Percentiles rank a stretch among this genome's conserved stretches.
Conservation (phyloP, 1,140 invertebrate genomes). For the Drosophila suzukii region DNA sequence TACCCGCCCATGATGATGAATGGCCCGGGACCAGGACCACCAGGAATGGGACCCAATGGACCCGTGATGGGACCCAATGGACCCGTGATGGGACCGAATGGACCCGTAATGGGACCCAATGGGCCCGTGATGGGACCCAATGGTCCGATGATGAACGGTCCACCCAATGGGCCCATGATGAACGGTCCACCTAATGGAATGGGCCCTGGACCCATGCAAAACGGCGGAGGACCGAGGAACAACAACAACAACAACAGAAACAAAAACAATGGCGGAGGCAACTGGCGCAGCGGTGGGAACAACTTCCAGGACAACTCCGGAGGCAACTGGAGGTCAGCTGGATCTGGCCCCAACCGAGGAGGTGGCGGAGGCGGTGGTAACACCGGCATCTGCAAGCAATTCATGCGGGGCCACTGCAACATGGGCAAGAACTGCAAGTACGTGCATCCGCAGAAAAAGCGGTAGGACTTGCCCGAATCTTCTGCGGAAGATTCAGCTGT, state of each 20-base stretch:
- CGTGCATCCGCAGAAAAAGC: slow-evolving; percentile 89
- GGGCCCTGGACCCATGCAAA: slow-evolving; percentile 34
- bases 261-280: slow-evolving; percentile 66
- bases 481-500: slow-evolving; percentile 71
- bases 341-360: slow-evolving; percentile 67
- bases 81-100: slow-evolving; percentile 1
- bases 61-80: slow-evolving; percentile 58
- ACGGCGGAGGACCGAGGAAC: slow-evolving; percentile 49
- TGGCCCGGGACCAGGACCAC: slow-evolving; percentile 75
- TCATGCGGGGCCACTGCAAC: slow-evolving; percentile 91
- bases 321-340: slow-evolving; percentile 78
- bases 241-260: slow-evolving; percentile 60
- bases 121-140: slow-evolving; percentile 84
- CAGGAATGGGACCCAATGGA: slow-evolving; percentile 65
- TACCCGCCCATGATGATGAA: slow-evolving; percentile 81
- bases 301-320: slow-evolving; percentile 76
- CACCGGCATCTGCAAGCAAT: slow-evolving; percentile 89
- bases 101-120: slow-evolving; percentile 78
- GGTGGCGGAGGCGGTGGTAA: slow-evolving; percentile 64
- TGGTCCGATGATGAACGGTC: slow-evolving; percentile 81
- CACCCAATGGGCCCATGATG: slow-evolving; percentile 66
- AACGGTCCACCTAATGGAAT: slow-evolving; percentile 71
- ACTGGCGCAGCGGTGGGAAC: slow-evolving; percentile 71
- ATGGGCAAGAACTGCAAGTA: slow-evolving; percentile 91
- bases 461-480: slow-evolving; percentile 78